These are phyloP conservation scores for Saguinus imperator DNA, from an alignment of 2,113 vertebrate species.

Conservation along the genomic window DNA sequence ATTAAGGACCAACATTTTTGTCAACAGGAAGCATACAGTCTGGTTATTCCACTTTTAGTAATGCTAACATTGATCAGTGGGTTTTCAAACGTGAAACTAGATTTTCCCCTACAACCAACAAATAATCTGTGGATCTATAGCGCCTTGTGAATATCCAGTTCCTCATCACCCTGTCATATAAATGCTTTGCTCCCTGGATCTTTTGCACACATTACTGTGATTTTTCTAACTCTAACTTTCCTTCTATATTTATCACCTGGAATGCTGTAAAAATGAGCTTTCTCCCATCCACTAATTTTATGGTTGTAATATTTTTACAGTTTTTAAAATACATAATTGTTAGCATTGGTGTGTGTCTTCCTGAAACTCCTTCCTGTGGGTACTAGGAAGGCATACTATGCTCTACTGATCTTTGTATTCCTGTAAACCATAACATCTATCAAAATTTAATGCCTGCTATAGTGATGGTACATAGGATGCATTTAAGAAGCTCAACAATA, in stretches of 20 bases:
- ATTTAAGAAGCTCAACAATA: not conserved
- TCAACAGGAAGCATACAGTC: not conserved
- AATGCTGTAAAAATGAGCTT: conserved; percentile 14
- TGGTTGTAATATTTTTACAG: not conserved
- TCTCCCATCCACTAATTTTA: not conserved
- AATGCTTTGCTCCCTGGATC: not conserved
- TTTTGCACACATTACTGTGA: not conserved
- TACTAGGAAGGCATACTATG: not conserved
- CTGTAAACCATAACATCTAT: not conserved
- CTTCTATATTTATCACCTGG: not conserved
- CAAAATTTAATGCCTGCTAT: not conserved
- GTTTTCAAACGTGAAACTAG: not conserved
- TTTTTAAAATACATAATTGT: not conserved
- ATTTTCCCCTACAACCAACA: not conserved
- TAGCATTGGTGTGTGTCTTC: not conserved
- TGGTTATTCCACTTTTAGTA: not conserved
- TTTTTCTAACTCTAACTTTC: not conserved
- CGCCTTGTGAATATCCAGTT: not conserved
- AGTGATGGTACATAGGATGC: not conserved
- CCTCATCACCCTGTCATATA: not conserved
- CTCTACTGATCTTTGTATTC: not conserved
- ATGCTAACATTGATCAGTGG: not conserved
- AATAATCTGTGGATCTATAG: not conserved
- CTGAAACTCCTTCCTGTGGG: not conserved
- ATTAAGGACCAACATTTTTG: conserved; percentile 12